Evolutionary conservation across 2,888 invertebrate species (phyloP).

Genomic region (Clusia tigrina): DNA sequence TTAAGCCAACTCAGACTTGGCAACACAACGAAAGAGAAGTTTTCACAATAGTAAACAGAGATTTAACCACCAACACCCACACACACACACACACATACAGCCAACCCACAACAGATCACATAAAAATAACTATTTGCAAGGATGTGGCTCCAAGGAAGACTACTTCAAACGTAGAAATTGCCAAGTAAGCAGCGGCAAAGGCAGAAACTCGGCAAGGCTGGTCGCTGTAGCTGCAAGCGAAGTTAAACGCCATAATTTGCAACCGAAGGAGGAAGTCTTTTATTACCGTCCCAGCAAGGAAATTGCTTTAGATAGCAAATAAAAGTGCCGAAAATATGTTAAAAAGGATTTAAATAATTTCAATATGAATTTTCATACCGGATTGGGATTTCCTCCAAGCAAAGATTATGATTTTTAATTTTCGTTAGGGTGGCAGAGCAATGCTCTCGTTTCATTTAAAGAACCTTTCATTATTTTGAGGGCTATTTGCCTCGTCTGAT

Average conservation of each 20-base stretch:
- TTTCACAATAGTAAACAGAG: constrained; percentile 58
- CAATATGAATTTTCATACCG: neutral
- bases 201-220: neutral
- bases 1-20: constrained; percentile 40
- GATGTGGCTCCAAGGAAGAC: neutral
- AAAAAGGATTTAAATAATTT: neutral
- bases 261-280: too few species aligned
- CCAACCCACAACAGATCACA: constrained; percentile 49
- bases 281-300: neutral
- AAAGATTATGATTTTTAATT: neutral
- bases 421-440: neutral
- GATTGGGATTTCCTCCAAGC: neutral
- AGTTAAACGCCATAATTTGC: neutral
- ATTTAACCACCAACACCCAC: constrained; percentile 44
- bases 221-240: neutral
- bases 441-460: neutral
- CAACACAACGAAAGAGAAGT: constrained; percentile 56
- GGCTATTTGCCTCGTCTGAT: neutral
- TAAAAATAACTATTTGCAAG: constrained; percentile 44
- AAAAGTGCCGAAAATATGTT: neutral
- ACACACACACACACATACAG: constrained; percentile 22
- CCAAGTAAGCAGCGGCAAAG: neutral
- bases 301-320: neutral
- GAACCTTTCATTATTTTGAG: neutral
- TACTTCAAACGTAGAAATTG: neutral